phyloP scores from a whole-genome alignment of 1,140 invertebrate species.

The Anoplophora glabripennis region DNA sequence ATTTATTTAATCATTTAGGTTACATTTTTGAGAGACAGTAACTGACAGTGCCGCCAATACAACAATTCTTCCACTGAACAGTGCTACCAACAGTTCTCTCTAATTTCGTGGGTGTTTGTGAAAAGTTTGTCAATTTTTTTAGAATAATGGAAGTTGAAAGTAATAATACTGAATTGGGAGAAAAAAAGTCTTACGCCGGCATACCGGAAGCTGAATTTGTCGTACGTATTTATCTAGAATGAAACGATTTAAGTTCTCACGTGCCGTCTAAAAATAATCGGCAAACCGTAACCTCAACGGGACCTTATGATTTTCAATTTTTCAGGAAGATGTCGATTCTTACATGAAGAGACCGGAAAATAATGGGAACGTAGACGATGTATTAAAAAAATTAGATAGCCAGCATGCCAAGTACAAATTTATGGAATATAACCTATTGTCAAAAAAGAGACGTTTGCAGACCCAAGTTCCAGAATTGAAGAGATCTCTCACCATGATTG shows the following conservation, averaged over 20 bases:
- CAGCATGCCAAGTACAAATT: conserved; percentile 95
- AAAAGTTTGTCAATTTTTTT: neutral
- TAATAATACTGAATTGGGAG: conserved; percentile 38
- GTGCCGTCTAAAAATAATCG: conserved; percentile 20
- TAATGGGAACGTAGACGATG: conserved; percentile 74
- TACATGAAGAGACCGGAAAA: conserved; percentile 86
- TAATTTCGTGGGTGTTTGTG: too few species aligned
- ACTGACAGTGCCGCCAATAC: neutral
- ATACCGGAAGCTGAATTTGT: conserved; percentile 81
- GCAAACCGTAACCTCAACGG: conserved; percentile 18
- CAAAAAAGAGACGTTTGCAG: conserved; percentile 79
- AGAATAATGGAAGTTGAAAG: conserved; percentile 29
- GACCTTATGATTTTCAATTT: conserved; percentile 26
- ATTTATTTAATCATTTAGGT: neutral
- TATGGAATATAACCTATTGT: conserved; percentile 88
- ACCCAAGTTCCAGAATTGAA: conserved; percentile 92
- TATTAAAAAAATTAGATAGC: conserved; percentile 83
- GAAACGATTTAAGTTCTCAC: conserved; percentile 2
- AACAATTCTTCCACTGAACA: too few species aligned
- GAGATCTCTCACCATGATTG: conserved; percentile 88
- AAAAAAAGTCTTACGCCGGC: conserved; percentile 72
- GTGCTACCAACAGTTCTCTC: too few species aligned
- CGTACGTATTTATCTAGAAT: conserved; percentile 53
- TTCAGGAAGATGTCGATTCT: conserved; percentile 92
- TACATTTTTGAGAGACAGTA: neutral